Percentiles rank a stretch among this genome's conserved stretches.
phyloP scores from a whole-genome alignment of 2,888 invertebrate species.

The Schizotus pectinicornis region DNA sequence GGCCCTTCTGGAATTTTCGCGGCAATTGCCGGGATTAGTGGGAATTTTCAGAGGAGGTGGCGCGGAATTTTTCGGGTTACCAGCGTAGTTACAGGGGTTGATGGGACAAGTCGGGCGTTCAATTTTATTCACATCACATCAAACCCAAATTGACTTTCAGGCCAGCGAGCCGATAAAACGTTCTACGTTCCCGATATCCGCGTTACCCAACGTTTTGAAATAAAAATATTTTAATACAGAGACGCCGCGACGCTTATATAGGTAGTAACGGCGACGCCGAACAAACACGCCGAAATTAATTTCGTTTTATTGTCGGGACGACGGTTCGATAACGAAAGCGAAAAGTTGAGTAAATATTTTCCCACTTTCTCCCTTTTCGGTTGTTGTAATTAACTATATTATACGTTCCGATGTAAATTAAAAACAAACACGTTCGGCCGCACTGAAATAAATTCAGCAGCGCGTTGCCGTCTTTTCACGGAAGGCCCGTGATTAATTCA shows the following conservation, averaged over 20 bases:
- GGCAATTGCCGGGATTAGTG: background rate
- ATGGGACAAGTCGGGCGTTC: conserved; percentile 53
- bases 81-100: conserved; percentile 48
- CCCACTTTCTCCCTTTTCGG: conserved; percentile 13
- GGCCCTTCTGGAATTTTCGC: too few relatives aligned
- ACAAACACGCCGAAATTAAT: conserved; percentile 7
- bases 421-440: conserved; percentile 40
- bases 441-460: conserved; percentile 39
- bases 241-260: background rate
- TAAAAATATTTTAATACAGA: conserved; percentile 25
- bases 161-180: conserved; percentile 56
- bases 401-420: conserved; percentile 41
- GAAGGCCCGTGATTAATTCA: conserved; percentile 36
- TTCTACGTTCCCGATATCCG: conserved; percentile 33
- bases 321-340: conserved; percentile 3
- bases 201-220: conserved; percentile 20
- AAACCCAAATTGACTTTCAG: conserved; percentile 58
- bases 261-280: conserved; percentile 1
- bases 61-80: background rate
- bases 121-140: conserved; percentile 58
- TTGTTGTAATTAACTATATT: conserved; percentile 22
- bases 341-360: conserved; percentile 16
- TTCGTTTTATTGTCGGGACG: conserved; percentile 1
- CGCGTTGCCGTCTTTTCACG: conserved; percentile 34
- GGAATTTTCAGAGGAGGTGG: background rate